Percentiles rank a stretch among this genome's conserved stretches.
phyloP scores from a whole-genome alignment of 2,113 vertebrate species.

The Neotragus pygmaeus region DNA sequence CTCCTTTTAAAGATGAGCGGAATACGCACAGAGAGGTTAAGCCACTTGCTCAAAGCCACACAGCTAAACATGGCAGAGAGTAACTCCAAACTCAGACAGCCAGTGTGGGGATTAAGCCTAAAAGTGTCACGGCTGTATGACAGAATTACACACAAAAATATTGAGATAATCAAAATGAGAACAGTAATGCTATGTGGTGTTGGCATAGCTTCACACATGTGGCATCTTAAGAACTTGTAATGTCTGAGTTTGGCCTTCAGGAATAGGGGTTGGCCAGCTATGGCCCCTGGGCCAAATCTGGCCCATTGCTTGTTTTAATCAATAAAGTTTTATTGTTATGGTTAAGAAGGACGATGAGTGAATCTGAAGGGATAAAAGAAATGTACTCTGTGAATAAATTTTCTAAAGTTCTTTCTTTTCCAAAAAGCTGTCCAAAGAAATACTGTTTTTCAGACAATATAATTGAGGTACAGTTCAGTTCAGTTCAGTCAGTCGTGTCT shows the following conservation, averaged over 20 bases:
- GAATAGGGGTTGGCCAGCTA: neutral
- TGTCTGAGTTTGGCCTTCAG: neutral
- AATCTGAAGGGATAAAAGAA: neutral
- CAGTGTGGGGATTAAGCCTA: neutral
- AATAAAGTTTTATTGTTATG: conserved; percentile 11
- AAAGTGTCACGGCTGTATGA: neutral
- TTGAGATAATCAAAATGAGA: neutral
- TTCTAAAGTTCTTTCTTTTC: neutral
- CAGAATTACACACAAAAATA: neutral
- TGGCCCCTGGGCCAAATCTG: neutral
- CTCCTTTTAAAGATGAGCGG: neutral
- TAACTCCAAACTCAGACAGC: neutral
- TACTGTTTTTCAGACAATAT: neutral
- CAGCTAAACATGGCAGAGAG: neutral
- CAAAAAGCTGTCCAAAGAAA: neutral
- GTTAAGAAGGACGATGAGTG: neutral
- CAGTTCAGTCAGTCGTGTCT: neutral
- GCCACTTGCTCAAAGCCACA: neutral
- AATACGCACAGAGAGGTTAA: neutral
- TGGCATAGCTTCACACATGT: neutral
- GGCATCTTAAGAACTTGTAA: neutral
- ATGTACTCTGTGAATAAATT: neutral
- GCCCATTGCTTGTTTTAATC: neutral
- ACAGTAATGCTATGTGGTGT: neutral
- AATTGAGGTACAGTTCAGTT: neutral